These are phyloP conservation scores for Augochlorella aurata DNA, from an alignment of 2,888 invertebrate genomes.

Conservation along the genomic window DNA sequence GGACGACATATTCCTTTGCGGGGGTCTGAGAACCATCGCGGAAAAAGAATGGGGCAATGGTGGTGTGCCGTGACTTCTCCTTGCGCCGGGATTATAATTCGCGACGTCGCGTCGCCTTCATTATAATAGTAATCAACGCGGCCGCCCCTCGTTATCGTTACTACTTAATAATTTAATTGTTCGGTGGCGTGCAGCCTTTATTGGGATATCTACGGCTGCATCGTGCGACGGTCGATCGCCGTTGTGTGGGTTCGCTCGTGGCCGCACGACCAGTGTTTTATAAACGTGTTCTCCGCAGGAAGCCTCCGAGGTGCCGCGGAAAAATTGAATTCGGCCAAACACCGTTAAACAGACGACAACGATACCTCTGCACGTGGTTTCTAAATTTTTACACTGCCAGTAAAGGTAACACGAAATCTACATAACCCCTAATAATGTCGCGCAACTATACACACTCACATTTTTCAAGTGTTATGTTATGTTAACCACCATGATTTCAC, in stretches of 20 bases:
- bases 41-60: background rate
- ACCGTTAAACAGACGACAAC: background rate
- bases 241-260: conserved; percentile 25
- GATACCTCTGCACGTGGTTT: background rate
- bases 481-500: background rate
- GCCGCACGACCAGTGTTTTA: conserved; percentile 27
- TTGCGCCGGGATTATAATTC: conserved; percentile 38
- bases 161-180: conserved; percentile 81
- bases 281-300: conserved; percentile 26
- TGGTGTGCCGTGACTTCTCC: conserved; percentile 13
- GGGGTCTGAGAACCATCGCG: background rate
- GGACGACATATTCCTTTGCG: background rate
- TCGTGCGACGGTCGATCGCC: conserved; percentile 61
- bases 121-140: conserved; percentile 78
- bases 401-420: background rate
- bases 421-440: background rate
- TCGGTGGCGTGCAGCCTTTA: conserved; percentile 80
- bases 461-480: background rate
- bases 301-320: conserved; percentile 8
- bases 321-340: conserved; percentile 20
- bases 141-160: conserved; percentile 77
- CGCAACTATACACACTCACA: background rate
- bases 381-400: background rate
- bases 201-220: conserved; percentile 78
- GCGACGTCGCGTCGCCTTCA: conserved; percentile 45